Evolutionary conservation across 2,113 vertebrate species (phyloP), one percentile per base, ranked within the genome.

Genomic region (Antennarius striatus): DNA sequence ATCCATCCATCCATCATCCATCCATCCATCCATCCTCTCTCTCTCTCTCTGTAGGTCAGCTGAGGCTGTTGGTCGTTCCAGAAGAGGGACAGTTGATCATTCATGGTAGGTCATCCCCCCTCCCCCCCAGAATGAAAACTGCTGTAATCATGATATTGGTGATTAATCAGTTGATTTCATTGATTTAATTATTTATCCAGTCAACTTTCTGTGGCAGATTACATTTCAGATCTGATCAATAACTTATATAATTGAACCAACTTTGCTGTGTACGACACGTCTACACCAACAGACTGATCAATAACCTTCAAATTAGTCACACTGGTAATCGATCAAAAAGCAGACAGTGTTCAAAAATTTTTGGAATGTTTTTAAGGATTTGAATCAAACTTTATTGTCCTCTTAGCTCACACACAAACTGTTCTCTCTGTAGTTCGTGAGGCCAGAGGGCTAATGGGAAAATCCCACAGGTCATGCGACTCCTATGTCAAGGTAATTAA

Each of bases 401-500:
- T 4, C 9, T 45, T 22, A 22, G 22, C 32, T 36, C 32, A 36
- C 32, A 4, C 4, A 36, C 4, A 36, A 36, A 22, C 49, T 36
- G 15, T 52, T 58, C 3, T 71, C 11, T 53, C 14, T 53, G 10
- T 83, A 97, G 96, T 97, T 65, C 85, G 94, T 17, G 91, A 95
- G 88, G 94, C 93, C 46, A 92, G 89, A 75, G 92, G 87, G 63
- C 93, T 97, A 74, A 80, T 91, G 86, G 93, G 88, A 75, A 81
- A 82, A 46, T 84, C 90, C 13, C 58, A 43, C 36, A 64, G 60
- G 15, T 54, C 52, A 8, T 96, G 95, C 6, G 64, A 95, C 87
- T 90, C 93, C 17, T 95, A 94, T 0, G 93, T 96, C 62, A 95
- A 95, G 95, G 95, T 96, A 79, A 12, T 10, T 4, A 29, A 14